Evolutionary conservation across 2,797 vertebrate species (phyloP).

Genomic region (Rhinogobio ventralis): DNA sequence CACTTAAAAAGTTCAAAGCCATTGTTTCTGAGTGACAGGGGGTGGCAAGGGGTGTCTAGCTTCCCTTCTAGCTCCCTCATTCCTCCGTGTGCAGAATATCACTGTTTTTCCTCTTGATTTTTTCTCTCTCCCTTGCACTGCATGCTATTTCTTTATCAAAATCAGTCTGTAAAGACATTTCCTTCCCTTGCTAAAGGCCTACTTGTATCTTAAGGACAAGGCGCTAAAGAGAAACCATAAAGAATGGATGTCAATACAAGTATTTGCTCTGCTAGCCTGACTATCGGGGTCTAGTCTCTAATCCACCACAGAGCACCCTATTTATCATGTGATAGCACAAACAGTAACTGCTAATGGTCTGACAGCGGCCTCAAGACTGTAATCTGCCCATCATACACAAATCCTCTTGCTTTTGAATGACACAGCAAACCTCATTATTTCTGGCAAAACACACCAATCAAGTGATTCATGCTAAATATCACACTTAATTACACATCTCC

Average conservation of each 20-base stretch:
- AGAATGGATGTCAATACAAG: constrained; percentile 26
- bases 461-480: constrained; percentile 49
- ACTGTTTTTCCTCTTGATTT: constrained; percentile 44
- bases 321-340: constrained; percentile 20
- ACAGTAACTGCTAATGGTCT: constrained; percentile 17
- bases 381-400: constrained; percentile 18
- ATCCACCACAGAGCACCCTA: background rate
- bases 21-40: constrained; percentile 63
- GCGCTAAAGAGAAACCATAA: background rate
- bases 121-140: constrained; percentile 37
- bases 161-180: constrained; percentile 26
- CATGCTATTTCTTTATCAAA: constrained; percentile 50
- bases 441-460: constrained; percentile 49
- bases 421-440: constrained; percentile 42
- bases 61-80: constrained; percentile 50
- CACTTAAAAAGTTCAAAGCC: constrained; percentile 67
- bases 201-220: constrained; percentile 19
- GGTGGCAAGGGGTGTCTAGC: constrained; percentile 60
- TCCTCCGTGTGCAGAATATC: constrained; percentile 57
- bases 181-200: background rate
- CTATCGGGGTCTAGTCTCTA: background rate
- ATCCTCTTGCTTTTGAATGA: constrained; percentile 41
- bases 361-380: constrained; percentile 30
- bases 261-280: constrained; percentile 4
- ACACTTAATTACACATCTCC: constrained; percentile 58